A percentile compares a stretch with the other conserved stretches of the same genome.
Evolutionary conservation across 1,140 invertebrate species (phyloP).

Genomic region (Ptiloglossa arizonensis): DNA sequence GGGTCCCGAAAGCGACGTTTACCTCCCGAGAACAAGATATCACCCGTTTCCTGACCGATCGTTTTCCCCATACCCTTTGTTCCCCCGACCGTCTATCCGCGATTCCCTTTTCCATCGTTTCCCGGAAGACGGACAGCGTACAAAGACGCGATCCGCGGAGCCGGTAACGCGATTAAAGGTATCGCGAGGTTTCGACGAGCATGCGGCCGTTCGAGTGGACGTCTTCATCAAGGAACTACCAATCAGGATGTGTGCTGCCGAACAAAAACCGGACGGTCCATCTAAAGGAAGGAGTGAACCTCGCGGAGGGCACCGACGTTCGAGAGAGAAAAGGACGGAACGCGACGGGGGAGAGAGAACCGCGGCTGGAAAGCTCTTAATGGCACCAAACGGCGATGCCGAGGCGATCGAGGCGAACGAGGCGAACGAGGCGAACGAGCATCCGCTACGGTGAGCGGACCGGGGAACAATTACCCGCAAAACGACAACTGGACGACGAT

Average conservation of each 20-base stretch:
- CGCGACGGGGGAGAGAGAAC: slow-evolving; percentile 24
- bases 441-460: not conserved
- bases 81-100: too few relatives aligned
- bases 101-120: not conserved
- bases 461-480: slow-evolving; percentile 73
- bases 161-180: slow-evolving; percentile 58
- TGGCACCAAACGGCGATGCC: slow-evolving; percentile 64
- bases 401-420: slow-evolving; percentile 6
- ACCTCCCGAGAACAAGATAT: not conserved
- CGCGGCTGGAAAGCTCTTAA: slow-evolving; percentile 74
- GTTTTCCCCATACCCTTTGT: too few relatives aligned
- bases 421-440: slow-evolving; percentile 10
- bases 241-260: slow-evolving; percentile 60
- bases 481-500: slow-evolving; percentile 42
- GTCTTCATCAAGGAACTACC: slow-evolving; percentile 74
- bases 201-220: slow-evolving; percentile 45
- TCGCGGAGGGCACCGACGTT: not conserved
- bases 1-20: not conserved
- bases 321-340: slow-evolving; percentile 19
- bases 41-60: not conserved
- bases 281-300: slow-evolving; percentile 1
- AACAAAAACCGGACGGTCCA: slow-evolving; percentile 67
- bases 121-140: not conserved
- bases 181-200: slow-evolving; percentile 44
- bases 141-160: not conserved